Evolutionary conservation across 1,140 invertebrate species (phyloP), one percentile per base, ranked within the genome.

Genomic region (Megalonaias nervosa): DNA sequence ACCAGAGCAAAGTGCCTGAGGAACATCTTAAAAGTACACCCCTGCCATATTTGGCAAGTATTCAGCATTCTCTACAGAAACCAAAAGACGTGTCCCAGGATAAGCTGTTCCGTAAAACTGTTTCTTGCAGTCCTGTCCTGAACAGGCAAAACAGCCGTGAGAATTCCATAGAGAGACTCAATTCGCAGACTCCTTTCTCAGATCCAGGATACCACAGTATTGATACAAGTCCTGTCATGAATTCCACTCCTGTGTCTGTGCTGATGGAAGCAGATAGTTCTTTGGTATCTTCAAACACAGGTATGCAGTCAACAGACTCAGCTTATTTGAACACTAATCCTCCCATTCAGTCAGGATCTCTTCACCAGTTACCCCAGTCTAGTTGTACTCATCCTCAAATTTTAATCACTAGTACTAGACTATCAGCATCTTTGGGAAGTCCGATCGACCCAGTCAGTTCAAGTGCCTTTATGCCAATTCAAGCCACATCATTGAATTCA

Each of bases 391-490:
- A 60, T 26, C 67, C 60, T 26, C 74, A 75, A n/a, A 56, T 55
- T 75, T 26, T 57, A 11, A 5, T 48, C 38, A 69, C 57, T 15
- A 19, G 64, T 57, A 67, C 68, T 13, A 59, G 31, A 57, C 62
- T 64, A 48, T 14, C 48, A 62, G 62, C 55, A 23, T 61, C 60
- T 16, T 13, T 26, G 21, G 66, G 76, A 38, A 77, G 31, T 61
- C 60, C 58, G 11, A 64, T 74, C 1, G 14, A 67, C 1, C 74
- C 76, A 31, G 69, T 71, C n/a, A 78, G 56, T 26, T 64, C 73
- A 21, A 78, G 76, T 74, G 76, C 76, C 55, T 78, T 78, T 69
- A 72, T 74, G 14, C 76, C 76, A 14, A 78, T 78, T 23, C 61
- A 78, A 62, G 74, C 67, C 9, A 48, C 38, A 48, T 78, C 76